Base-by-base conservation (phyloP, 2,797 vertebrate genomes). In the Sparidentex hasta region DNA sequence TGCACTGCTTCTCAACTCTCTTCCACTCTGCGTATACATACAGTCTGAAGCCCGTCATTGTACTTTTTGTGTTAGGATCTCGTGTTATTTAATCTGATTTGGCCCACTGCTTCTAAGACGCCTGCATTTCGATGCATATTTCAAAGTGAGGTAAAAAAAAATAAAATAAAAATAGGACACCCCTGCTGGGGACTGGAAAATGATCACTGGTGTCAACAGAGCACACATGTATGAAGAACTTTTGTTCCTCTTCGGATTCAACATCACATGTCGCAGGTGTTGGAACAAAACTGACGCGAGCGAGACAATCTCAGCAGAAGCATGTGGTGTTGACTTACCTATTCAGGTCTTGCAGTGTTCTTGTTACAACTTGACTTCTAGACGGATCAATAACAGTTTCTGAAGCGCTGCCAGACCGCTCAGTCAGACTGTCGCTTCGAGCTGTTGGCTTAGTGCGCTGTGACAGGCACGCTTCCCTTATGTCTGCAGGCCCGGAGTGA, bases 331-430 rank as follows among this genome's bases (percentile, higher is more conserved):
- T 56, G 71, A 58, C 67, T 33, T 33, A 33, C 33, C 33, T 41
- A 69, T 48, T 69, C 23, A 21, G 25, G 59, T 59, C 65, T 47
- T 75, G 48, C 65, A 57, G 62, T 69, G 70, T 80, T 79, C 72
- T 82, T 18, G 12, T 64, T 25, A 55, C 50, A 78, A 59, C 64
- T 81, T 58, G 63, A 83, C 64, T 83, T 71, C 17, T 51, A 78
- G 79, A 87, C 78, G 23, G 80, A 92, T 90, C 87, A 88, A 88
- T 92, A 84, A 29, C 25, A 47, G 71, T 59, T 81, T 84, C 21
- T 83, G 87, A 87, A 66, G 71, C 1, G 4, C 41, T 77, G 80
- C 82, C 79, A 86, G 81, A 81, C 84, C 77, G 51, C 81, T 88
- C 84, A 75, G 56, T 83, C 83, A 70, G 59, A 25, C 58, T 89